Base-by-base conservation (phyloP, 2,113 vertebrate genomes). In the Malurus elegans region DNA sequence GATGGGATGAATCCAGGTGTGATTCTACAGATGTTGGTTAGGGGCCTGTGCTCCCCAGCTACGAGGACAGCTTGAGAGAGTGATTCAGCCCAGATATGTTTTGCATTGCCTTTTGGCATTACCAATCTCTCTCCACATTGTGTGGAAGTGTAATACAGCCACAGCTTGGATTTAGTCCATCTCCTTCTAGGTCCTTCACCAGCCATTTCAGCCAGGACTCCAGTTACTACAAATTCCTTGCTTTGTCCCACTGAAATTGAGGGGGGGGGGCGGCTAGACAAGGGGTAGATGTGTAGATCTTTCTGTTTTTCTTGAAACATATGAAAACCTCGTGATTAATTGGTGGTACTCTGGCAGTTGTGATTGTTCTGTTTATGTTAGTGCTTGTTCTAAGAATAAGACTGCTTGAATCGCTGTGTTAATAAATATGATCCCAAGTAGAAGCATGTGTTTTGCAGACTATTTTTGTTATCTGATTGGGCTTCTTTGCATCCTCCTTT, bases 301-400 rank as follows among this genome's bases (percentile, higher is more conserved):
- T 9, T 91, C 47, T 62, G 3, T 67, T 94, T 86, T 90, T 83
- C 54, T 51, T 53, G 56, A 74, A 73, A 45, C 50, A 18, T 9
- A 20, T 38, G 32, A 38, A 91, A 42, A 44, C 14, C 31, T 87
- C 0, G 0, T 69, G 78, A 79, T 87, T 85, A 65, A 58, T 88
- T 0, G 4, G 26, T 62, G 58, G 18, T 73, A 40, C 21, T 73
- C 62, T 80, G 90, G 64, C 45, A 42, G 54, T 81, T 85, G 54
- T 18, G 64, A 31, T 86, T 93, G 47, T 78, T 93, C 64, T 88
- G 51, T 80, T 92, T 96, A 83, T 92, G 93, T 83, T 67, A 58
- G 51, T 83, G 64, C 74, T 45, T 71, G 44, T 78, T 88, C 92
- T 93, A 79, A 95, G 90, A 95, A 92, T 90, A 95, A 86, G 29